phyloP scores from a whole-genome alignment of 2,797 vertebrate species.

The Sarcoramphus papa region DNA sequence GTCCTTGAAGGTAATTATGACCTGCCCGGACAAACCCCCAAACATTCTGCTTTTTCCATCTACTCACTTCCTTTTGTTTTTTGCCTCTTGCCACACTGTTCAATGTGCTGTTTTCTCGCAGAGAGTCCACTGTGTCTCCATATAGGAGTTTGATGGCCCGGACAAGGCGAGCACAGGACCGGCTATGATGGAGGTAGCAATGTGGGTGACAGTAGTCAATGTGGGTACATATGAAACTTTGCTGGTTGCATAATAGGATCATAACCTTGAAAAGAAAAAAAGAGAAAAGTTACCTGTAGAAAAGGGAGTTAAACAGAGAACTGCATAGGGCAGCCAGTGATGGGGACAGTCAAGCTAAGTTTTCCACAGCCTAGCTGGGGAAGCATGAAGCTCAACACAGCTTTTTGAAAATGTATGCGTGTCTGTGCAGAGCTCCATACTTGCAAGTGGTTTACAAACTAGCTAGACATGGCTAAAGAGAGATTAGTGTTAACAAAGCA shows the following conservation, averaged over 20 bases:
- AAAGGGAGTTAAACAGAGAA: not conserved
- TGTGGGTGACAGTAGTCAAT: conserved; percentile 96
- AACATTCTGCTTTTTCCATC: not conserved
- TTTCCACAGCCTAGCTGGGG: not conserved
- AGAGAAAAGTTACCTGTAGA: not conserved
- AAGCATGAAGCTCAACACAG: not conserved
- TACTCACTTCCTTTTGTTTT: conserved; percentile 91
- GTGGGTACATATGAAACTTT: conserved; percentile 97
- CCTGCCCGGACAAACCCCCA: not conserved
- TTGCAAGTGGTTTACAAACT: not conserved
- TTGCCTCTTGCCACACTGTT: conserved; percentile 81
- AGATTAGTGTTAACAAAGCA: not conserved
- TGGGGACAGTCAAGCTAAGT: not conserved
- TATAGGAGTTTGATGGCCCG: conserved; percentile 96
- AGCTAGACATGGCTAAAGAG: not conserved
- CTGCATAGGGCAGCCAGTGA: not conserved
- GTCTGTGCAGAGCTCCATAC: not conserved
- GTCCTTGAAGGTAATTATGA: not conserved
- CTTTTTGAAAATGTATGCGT: not conserved
- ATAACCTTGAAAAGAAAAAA: conserved; percentile 82
- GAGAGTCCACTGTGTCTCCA: conserved; percentile 90
- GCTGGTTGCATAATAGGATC: conserved; percentile 97
- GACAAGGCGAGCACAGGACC: conserved; percentile 93
- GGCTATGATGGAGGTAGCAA: conserved; percentile 97
- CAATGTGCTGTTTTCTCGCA: conserved; percentile 79